Evolutionary conservation across 2,888 invertebrate genomes (phyloP).

Genomic region (Dromius quadrimaculatus): DNA sequence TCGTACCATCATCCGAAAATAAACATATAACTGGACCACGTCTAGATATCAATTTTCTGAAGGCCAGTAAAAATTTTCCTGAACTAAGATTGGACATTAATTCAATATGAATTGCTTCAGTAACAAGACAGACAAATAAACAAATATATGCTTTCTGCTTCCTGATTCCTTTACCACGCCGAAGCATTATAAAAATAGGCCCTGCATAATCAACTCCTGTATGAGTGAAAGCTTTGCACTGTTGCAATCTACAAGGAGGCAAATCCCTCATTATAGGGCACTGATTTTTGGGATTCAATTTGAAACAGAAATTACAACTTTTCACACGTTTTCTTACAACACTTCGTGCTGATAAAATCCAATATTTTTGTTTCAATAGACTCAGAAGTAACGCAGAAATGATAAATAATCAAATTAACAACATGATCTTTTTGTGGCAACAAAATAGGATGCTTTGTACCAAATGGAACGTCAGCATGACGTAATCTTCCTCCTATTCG

Average conservation of each 20-base stretch:
- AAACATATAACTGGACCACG: background rate
- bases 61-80: background rate
- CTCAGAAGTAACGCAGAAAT: no score
- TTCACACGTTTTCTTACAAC: background rate
- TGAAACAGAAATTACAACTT: background rate
- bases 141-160: slow-evolving; percentile 8
- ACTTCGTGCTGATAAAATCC: background rate
- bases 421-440: no score
- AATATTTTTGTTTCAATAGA: no score
- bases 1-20: background rate
- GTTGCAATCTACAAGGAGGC: slow-evolving; percentile 20
- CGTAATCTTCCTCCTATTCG: no score
- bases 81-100: background rate
- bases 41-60: background rate
- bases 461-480: no score
- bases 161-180: background rate
- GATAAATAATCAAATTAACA: no score
- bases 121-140: background rate
- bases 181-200: slow-evolving; percentile 4
- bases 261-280: slow-evolving; percentile 44
- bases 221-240: slow-evolving; percentile 46
- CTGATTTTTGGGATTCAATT: background rate
- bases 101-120: slow-evolving; percentile 12
- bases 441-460: no score
- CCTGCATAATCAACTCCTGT: slow-evolving; percentile 47